These are phyloP conservation scores for Phenganax subtilis DNA, from an alignment of 92 coral and sea anemone species.

Conservation along the genomic window DNA sequence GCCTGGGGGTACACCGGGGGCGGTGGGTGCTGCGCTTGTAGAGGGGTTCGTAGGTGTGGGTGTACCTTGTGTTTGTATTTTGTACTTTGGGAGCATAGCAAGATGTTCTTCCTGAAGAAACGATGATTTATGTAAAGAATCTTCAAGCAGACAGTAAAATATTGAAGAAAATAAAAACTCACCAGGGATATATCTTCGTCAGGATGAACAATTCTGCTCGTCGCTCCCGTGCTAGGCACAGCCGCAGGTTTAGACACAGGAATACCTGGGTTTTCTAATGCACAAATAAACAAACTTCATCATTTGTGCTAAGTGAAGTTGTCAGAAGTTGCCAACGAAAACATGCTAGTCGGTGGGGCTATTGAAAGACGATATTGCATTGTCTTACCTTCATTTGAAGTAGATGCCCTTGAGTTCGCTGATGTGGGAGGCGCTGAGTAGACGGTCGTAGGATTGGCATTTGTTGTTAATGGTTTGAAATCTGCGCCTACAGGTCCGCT, in stretches of 20 bases:
- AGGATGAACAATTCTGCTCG: slow-evolving; percentile 92
- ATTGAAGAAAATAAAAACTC: slow-evolving; percentile 10
- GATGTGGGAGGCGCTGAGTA: slow-evolving; percentile 82
- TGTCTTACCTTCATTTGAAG: slow-evolving; percentile 21
- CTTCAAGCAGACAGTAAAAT: neutral
- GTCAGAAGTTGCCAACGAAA: neutral
- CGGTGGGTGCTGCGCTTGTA: neutral
- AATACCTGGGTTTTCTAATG: slow-evolving; percentile 58
- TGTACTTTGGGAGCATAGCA: slow-evolving; percentile 74
- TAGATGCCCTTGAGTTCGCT: slow-evolving; percentile 56
- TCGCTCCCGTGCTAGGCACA: slow-evolving; percentile 91
- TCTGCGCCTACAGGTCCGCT: slow-evolving; percentile 98
- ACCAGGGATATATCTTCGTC: slow-evolving; percentile 97
- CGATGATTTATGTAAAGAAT: neutral
- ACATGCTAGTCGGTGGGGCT: neutral
- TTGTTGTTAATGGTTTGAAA: slow-evolving; percentile 75
- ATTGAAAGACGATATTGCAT: neutral
- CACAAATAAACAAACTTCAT: neutral
- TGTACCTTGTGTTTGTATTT: slow-evolving; percentile 72
- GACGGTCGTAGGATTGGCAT: slow-evolving; percentile 51
- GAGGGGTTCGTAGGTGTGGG: slow-evolving; percentile 65
- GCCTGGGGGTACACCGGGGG: slow-evolving; percentile 10
- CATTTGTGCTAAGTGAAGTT: neutral
- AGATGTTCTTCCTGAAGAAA: slow-evolving; percentile 74
- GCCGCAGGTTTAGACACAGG: slow-evolving; percentile 81